Evolutionary conservation across 2,797 vertebrate species (phyloP).

Genomic region (Acomys russatus): DNA sequence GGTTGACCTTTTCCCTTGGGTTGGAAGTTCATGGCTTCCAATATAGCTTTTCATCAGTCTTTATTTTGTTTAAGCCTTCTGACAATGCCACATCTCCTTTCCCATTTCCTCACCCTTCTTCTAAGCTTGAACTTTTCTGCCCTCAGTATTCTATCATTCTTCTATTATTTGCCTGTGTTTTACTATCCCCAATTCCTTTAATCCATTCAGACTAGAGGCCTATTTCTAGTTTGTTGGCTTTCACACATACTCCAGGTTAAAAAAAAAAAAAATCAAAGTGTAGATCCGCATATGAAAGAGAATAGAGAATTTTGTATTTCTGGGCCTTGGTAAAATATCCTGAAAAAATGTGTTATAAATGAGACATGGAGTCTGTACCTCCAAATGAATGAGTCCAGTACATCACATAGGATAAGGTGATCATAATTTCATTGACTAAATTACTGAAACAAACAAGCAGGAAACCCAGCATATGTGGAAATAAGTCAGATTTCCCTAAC

Average conservation of each 20-base stretch:
- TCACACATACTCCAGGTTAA: no score
- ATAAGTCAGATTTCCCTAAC: neutral
- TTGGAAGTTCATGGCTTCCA: neutral
- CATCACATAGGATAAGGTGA: neutral
- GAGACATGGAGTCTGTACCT: neutral
- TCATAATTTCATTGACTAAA: neutral
- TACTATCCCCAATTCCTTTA: neutral
- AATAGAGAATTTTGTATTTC: neutral
- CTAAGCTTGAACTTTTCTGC: no score
- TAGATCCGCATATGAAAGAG: neutral
- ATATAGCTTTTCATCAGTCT: neutral
- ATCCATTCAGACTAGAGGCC: neutral
- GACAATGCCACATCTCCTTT: neutral
- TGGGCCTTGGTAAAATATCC: neutral
- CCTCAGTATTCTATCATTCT: no score
- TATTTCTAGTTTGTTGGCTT: neutral
- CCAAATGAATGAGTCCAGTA: neutral
- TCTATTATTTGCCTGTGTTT: neutral
- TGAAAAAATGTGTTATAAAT: constrained; percentile 14
- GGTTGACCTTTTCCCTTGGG: neutral
- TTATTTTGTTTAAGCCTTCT: neutral
- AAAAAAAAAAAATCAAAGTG: neutral
- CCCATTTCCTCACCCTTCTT: neutral
- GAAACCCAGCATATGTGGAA: neutral
- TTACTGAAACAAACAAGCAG: neutral